Evolutionary conservation across 2,797 vertebrate species (phyloP).

Genomic region (Xyrichtys novacula): DNA sequence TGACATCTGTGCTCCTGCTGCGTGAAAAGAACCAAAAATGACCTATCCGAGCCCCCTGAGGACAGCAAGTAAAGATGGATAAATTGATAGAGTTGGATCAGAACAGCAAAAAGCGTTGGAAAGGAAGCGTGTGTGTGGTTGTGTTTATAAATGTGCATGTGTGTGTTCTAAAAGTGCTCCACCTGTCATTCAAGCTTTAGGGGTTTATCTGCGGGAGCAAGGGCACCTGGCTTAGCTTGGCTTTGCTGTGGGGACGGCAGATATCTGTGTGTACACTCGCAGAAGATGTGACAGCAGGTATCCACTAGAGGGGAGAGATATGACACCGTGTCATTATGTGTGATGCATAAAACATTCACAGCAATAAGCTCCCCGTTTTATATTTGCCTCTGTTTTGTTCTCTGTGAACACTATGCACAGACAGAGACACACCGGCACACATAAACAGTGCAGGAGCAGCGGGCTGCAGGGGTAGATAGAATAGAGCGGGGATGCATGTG

Average conservation of each 20-base stretch:
- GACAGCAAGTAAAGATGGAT: constrained; percentile 11
- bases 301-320: constrained; percentile 71
- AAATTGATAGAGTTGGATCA: constrained; percentile 15
- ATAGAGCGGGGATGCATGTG: constrained; percentile 43
- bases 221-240: constrained; percentile 70
- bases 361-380: constrained; percentile 60
- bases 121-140: not conserved
- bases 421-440: not conserved
- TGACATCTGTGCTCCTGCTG: constrained; percentile 26
- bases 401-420: constrained; percentile 24
- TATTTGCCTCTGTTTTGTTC: constrained; percentile 56
- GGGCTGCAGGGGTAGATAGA: constrained; percentile 66
- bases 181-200: constrained; percentile 76
- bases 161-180: constrained; percentile 65
- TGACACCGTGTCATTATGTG: constrained; percentile 71
- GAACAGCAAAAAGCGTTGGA: constrained; percentile 5
- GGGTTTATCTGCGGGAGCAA: constrained; percentile 73
- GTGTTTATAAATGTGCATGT: constrained; percentile 35
- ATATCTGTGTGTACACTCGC: constrained; percentile 63
- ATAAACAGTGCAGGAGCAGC: constrained; percentile 28
- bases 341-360: constrained; percentile 70
- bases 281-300: constrained; percentile 74
- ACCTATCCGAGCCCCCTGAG: constrained; percentile 21
- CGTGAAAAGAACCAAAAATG: constrained; percentile 27
- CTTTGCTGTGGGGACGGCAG: constrained; percentile 64